phyloP scores from a whole-genome alignment of 2,113 vertebrate genomes.

The rabbit (Oryctolagus cuniculus) region mOryCun1.1 NC_091432.1:9005001-9005500 shows the following conservation, averaged over 20 bases:
- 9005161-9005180: background rate
- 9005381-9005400: background rate
- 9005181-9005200: background rate
- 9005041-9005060: accelerated
- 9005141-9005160: background rate
- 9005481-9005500: background rate
- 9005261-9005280: background rate
- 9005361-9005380: background rate
- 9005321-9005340: background rate
- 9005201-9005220: background rate
- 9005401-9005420: accelerated
- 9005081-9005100: background rate
- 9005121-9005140: background rate
- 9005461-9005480: background rate
- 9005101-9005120: too few relatives aligned
- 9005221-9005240: background rate
- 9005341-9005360: background rate
- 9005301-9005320: background rate
- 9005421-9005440: too few relatives aligned
- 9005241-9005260: background rate
- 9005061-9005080: background rate
- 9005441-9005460: background rate
- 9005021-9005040: background rate
- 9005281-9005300: background rate
- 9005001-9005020: background rate